Conservation (phyloP, 1,140 invertebrate genomes). For the Acromyrmex heyeri region DNA sequence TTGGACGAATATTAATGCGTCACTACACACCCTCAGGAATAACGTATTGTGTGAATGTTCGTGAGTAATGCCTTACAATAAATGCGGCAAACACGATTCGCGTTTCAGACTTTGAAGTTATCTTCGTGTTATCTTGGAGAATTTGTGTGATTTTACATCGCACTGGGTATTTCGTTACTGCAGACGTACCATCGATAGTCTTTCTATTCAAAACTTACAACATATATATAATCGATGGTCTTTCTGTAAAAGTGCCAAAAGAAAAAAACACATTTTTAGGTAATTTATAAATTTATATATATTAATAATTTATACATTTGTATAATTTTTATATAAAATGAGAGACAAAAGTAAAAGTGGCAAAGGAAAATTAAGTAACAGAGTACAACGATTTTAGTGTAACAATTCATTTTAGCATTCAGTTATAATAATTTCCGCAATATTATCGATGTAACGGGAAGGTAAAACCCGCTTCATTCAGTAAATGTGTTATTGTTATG, state of each 20-base stretch:
- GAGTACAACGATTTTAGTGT: neutral
- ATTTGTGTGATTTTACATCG: constrained; percentile 26
- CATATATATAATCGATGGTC: no score
- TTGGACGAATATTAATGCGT: constrained; percentile 28
- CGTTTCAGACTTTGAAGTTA: neutral
- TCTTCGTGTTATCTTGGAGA: neutral
- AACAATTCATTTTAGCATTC: neutral
- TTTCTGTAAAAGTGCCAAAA: no score
- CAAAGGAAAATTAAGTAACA: neutral
- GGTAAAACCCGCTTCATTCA: constrained; percentile 5
- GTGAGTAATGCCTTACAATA: constrained; percentile 35
- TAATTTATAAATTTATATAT: neutral
- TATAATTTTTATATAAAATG: neutral
- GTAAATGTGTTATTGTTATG: constrained; percentile 12
- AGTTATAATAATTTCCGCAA: constrained; percentile 15
- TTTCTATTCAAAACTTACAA: neutral
- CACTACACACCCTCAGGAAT: neutral
- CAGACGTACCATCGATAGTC: neutral
- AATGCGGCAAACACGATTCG: constrained; percentile 1
- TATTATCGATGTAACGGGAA: constrained; percentile 34
- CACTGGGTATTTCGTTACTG: neutral
- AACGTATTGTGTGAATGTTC: neutral
- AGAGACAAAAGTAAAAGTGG: neutral
- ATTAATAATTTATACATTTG: neutral
- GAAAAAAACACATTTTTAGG: neutral